Evolutionary conservation across 2,888 invertebrate genomes (phyloP), one percentile per base, ranked within the genome.

Genomic region (Trisateles emortualis): DNA sequence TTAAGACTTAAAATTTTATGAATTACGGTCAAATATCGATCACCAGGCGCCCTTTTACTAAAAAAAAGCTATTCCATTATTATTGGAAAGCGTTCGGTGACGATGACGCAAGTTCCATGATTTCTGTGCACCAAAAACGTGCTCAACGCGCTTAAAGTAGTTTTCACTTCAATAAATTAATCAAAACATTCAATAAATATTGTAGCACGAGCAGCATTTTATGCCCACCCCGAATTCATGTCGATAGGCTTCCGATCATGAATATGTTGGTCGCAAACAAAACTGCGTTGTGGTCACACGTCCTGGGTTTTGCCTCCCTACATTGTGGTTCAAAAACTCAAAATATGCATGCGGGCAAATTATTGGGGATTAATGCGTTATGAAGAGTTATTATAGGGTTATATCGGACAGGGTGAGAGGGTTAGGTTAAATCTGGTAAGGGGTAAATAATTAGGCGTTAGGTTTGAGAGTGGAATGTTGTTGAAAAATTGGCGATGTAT

Each of bases 161-260:
- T n/a, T n/a, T n/a, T n/a, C n/a, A n/a, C n/a, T n/a, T 3, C 19
- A 19, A 19, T 29, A 29, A n/a, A 11, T n/a, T 6, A 3, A 32
- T 32, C 5, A 2, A 32, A 32, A 32, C 13, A 32, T 2, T 3
- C 1, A 38, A 2, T 6, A 16, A 38, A 35, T 16, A 36, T 17
- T 8, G 11, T 16, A 9, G 6, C 5, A 36, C 26, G 9, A 44
- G 73, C 72, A 49, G 17, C 75, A 76, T 78, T 68, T 81, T 81
- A 79, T 0, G 29, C 17, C 43, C 24, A n/a, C 40, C 11, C 56
- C 44, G 46, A 43, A 63, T 56, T 45, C 63, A 56, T 66, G 68
- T 74, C 74, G 66, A 73, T 73, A 66, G 58, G 50, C 53, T 52
- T 58, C 59, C 62, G 63, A 59, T 64, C 64, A 69, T 74, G 68